Conservation (phyloP, 1,140 invertebrate species). For the Belonocnema kinseyi region DNA sequence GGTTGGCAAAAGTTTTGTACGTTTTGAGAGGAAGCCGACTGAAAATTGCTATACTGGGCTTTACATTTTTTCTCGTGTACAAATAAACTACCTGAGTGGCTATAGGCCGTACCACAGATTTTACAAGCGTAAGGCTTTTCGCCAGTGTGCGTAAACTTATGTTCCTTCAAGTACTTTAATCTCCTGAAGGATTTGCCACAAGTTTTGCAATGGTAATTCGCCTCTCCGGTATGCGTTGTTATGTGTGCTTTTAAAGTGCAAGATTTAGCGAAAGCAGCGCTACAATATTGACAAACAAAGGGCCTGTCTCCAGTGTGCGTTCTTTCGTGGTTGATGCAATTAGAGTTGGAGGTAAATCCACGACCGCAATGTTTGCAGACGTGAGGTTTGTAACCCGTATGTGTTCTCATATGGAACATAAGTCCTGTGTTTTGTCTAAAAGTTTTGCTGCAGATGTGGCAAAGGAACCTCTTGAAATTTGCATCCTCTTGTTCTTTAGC, state of each 20-base stretch:
- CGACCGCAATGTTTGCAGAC: conserved; percentile 84
- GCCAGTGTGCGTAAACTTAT: conserved; percentile 82
- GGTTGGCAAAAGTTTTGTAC: conserved; percentile 51
- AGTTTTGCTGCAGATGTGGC: conserved; percentile 70
- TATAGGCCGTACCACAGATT: conserved; percentile 78
- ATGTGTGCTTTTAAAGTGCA: conserved; percentile 74
- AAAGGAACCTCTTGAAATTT: conserved; percentile 67
- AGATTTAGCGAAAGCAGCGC: conserved; percentile 68
- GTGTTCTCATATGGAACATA: conserved; percentile 82
- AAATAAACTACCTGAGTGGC: conserved; percentile 69
- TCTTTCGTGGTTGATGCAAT: conserved; percentile 77
- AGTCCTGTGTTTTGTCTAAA: conserved; percentile 71
- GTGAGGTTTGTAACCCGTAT: conserved; percentile 84
- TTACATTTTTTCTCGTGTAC: conserved; percentile 71
- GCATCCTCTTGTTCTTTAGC: conserved; percentile 61
- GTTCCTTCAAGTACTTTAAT: conserved; percentile 76
- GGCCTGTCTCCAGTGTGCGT: conserved; percentile 80
- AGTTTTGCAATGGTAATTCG: conserved; percentile 71
- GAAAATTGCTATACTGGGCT: conserved; percentile 60
- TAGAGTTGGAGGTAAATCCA: conserved; percentile 76
- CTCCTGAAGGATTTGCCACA: conserved; percentile 78
- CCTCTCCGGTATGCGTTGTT: conserved; percentile 70
- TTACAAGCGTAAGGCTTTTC: conserved; percentile 86
- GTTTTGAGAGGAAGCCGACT: conserved; percentile 45
- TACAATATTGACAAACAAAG: conserved; percentile 78